phyloP scores from a whole-genome alignment of 2,113 vertebrate species.

The Chiloscyllium plagiosum region DNA sequence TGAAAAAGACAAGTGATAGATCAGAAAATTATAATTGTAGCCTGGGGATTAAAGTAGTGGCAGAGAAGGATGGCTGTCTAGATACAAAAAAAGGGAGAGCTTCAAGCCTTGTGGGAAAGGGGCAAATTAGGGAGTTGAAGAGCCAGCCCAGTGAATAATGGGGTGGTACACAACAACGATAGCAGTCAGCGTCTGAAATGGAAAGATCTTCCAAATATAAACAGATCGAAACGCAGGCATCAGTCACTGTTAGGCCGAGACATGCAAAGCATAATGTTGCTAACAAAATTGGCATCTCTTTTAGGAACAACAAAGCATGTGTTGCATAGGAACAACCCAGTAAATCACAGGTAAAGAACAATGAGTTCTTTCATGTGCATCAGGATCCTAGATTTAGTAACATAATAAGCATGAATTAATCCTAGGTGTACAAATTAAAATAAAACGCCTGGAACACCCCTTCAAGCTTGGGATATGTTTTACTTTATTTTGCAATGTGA shows the following conservation, averaged over 20 bases:
- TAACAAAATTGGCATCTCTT: not conserved
- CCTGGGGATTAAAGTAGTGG: not conserved
- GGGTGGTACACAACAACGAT: not conserved
- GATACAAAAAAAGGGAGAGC: not conserved
- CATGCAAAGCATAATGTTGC: not conserved
- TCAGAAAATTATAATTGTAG: constrained; percentile 25
- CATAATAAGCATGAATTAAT: not conserved
- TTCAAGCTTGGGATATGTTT: not conserved
- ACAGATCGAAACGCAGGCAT: not conserved
- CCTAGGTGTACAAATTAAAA: not conserved
- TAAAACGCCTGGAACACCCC: not conserved
- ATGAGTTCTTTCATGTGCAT: not conserved
- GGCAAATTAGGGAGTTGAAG: not conserved
- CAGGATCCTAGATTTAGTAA: not conserved
- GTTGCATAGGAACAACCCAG: not conserved
- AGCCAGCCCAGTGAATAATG: not conserved
- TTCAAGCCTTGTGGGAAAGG: not conserved
- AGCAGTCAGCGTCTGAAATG: not conserved
- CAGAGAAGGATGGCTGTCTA: not conserved
- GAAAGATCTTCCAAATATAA: not conserved
- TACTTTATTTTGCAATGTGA: not conserved
- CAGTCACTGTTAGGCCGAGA: not conserved
- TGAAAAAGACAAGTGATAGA: not conserved
- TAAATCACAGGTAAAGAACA: not conserved
- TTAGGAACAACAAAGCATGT: not conserved